Conservation (phyloP, 2,797 vertebrate species). For the Pipistrellus pygmaeus region DNA sequence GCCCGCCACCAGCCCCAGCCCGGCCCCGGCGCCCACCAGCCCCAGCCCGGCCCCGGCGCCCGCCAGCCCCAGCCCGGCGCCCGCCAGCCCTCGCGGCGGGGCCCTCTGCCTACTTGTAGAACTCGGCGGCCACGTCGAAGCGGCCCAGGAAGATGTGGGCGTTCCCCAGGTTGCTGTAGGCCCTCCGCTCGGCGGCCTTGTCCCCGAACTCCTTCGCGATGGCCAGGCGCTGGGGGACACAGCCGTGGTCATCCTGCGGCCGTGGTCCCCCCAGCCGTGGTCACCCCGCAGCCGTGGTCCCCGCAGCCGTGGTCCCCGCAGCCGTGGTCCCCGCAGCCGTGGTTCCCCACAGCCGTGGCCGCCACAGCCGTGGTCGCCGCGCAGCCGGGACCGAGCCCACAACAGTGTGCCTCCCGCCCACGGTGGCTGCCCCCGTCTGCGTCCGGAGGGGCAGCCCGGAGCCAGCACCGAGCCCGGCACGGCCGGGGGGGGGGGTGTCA, state of each 20-base stretch:
- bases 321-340: no score
- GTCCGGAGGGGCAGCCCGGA: background rate
- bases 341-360: no score
- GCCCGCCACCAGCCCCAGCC: no score
- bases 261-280: no score
- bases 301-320: no score
- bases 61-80: no score
- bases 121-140: conserved; percentile 95
- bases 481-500: no score
- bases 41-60: no score
- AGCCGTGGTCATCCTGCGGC: rapidly evolving
- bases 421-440: rapidly evolving
- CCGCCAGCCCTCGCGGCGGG: no score
- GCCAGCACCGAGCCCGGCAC: background rate
- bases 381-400: rapidly evolving
- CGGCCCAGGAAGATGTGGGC: conserved; percentile 97
- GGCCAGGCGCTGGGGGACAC: conserved; percentile 92
- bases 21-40: no score
- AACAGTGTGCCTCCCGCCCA: rapidly evolving
- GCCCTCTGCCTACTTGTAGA: conserved; percentile 93
- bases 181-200: conserved; percentile 95
- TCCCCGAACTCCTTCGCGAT: conserved; percentile 99
- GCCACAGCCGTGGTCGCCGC: rapidly evolving
- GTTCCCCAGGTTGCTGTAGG: conserved; percentile 98
- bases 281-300: no score